These are phyloP conservation scores for Holothuria scabra DNA, from an alignment of 53 echinoderm and acorn worm species.

Conservation along the genomic window DNA sequence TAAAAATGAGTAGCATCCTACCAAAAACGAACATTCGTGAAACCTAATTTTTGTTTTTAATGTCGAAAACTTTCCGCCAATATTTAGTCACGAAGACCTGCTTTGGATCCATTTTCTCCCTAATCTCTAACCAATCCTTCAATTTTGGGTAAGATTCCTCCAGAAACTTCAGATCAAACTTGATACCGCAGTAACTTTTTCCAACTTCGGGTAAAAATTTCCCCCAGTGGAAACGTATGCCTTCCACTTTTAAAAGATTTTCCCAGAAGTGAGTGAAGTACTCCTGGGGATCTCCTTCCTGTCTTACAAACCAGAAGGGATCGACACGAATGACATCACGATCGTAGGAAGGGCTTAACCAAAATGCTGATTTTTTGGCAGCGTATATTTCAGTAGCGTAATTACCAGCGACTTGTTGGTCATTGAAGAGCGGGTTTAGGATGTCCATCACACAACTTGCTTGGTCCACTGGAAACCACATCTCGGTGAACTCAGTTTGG, in stretches of 20 bases:
- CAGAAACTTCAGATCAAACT: conserved; percentile 8
- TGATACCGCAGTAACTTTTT: neutral
- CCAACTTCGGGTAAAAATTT: conserved; percentile 18
- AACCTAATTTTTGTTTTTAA: conserved; percentile 6
- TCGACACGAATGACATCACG: conserved; percentile 9
- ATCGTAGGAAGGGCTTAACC: conserved; percentile 19
- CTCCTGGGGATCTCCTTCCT: neutral
- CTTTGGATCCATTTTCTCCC: conserved; percentile 20
- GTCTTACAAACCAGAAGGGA: conserved; percentile 11
- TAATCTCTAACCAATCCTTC: conserved; percentile 11
- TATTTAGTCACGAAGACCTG: conserved; percentile 26
- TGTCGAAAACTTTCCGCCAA: conserved; percentile 25
- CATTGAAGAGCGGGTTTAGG: neutral
- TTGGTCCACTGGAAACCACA: conserved; percentile 28
- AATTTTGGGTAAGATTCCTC: conserved; percentile 20
- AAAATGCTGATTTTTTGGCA: conserved; percentile 7
- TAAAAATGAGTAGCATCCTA: too few species aligned
- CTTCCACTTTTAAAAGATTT: neutral
- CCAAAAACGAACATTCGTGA: neutral
- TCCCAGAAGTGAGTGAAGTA: conserved; percentile 32
- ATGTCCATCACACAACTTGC: neutral
- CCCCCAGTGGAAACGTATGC: conserved; percentile 41
- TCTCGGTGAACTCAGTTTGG: conserved; percentile 1
- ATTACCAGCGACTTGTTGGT: neutral
- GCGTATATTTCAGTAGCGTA: conserved; percentile 9